Evolutionary conservation across 2,797 vertebrate genomes (phyloP).

Genomic region (Poecilia wingei): DNA sequence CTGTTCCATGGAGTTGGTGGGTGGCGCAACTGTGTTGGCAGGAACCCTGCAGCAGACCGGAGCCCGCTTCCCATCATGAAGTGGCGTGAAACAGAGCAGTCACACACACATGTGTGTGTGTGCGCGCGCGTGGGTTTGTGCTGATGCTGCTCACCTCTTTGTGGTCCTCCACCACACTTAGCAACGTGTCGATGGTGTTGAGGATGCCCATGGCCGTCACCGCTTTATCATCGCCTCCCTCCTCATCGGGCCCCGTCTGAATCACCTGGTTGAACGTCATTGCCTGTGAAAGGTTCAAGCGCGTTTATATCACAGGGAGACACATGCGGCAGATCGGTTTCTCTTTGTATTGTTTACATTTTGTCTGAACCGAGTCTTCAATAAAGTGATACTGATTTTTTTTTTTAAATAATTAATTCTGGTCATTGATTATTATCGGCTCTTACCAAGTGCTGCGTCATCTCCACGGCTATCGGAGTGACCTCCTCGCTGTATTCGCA

Average conservation of each 20-base stretch:
- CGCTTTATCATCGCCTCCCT: conserved; percentile 98
- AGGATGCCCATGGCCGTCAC: conserved; percentile 99
- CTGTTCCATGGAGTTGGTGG: conserved; percentile 73
- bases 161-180: conserved; percentile 99
- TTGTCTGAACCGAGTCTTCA: neutral
- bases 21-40: conserved; percentile 72
- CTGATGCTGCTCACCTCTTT: conserved; percentile 88
- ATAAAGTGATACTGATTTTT: neutral
- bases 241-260: conserved; percentile 97
- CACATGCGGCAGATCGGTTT: neutral
- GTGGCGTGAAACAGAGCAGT: conserved; percentile 54
- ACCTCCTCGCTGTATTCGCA: conserved; percentile 99
- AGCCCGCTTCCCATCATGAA: conserved; percentile 58
- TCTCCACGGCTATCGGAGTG: conserved; percentile 98
- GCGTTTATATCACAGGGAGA: neutral
- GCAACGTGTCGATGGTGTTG: conserved; percentile 97
- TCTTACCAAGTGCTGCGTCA: conserved; percentile 98
- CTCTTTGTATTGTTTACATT: neutral
- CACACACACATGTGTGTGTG: neutral
- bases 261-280: conserved; percentile 99
- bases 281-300: conserved; percentile 79
- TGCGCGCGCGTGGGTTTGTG: conserved; percentile 29
- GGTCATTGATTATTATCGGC: neutral
- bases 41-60: conserved; percentile 49
- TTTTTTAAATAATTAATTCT: neutral